Base-by-base conservation (phyloP, 2,888 invertebrate species). In the Ennomos erosarius region DNA sequence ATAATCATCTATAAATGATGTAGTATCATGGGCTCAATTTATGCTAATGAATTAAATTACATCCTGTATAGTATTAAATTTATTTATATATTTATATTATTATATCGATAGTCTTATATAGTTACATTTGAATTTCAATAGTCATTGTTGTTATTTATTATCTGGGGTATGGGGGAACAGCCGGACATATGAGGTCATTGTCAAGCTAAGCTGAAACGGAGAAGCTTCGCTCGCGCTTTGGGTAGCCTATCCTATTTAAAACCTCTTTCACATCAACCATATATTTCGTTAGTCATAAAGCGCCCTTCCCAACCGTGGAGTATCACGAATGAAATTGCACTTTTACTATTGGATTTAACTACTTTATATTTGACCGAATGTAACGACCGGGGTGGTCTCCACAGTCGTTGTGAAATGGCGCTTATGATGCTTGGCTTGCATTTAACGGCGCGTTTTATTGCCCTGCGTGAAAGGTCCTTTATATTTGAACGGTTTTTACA, bases 261-360 rank as follows among this genome's bases (percentile, higher is more conserved):
- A 39, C 9, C 8, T 11, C 38, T 10, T 16, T 33, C 38, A 50
- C 35, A 45, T 35, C 35, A 11, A 26, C 35, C 50, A 13, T 34
- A 50, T 26, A 13, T 36, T 40, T 40, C 39, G 26, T 10, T 36
- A 13, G 34, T 49, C 46, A 57, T 57, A 57, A 57, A 57, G 42
- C 9, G n/a, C n/a, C 51, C 37, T 51, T 33, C 13, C 6, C 43
- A 53, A 44, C 52, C 57, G 16, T 35, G 42, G 40, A 48, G 16
- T 52, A 44, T 53, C n/a, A 37, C 46, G 36, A 42, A 37, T 37
- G 13, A 46, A 56, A 56, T 52, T 33, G 52, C 47, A 43, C 38
- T 58, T 57, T 58, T 52, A 58, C 52, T 52, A 48, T 53, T 48
- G 35, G 33, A 37, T 58, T 57, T 52, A 43, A 57, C 37, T 34